Conservation (phyloP, 92 coral and sea anemone species). For the Porites lobata region DNA sequence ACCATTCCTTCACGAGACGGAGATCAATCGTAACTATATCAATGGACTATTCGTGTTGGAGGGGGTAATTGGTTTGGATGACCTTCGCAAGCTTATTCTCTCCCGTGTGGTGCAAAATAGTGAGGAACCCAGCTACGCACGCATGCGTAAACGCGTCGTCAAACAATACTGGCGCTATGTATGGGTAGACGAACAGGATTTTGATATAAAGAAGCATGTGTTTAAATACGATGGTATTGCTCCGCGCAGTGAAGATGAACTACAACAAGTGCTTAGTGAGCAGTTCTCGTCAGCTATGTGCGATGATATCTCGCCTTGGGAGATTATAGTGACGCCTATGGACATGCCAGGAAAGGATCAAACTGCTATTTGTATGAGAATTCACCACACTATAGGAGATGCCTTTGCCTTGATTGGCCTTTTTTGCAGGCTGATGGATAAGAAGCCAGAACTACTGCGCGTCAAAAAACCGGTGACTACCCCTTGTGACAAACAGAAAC, state of each 20-base stretch:
- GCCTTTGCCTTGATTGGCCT: constrained; percentile 93
- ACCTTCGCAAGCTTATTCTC: constrained; percentile 80
- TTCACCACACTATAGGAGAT: constrained; percentile 95
- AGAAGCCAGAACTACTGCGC: constrained; percentile 89
- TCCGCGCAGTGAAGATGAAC: constrained; percentile 82
- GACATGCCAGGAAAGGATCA: constrained; percentile 78
- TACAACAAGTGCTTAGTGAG: constrained; percentile 72
- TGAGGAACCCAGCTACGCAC: constrained; percentile 90
- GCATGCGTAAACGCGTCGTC: constrained; percentile 84
- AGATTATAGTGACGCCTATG: constrained; percentile 76
- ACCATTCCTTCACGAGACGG: constrained; percentile 92
- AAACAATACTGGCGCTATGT: constrained; percentile 86
- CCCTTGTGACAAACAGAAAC: constrained; percentile 91
- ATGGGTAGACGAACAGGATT: constrained; percentile 88
- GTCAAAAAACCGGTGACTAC: constrained; percentile 91
- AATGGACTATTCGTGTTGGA: constrained; percentile 90
- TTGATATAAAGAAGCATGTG: constrained; percentile 86
- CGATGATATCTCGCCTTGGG: constrained; percentile 93
- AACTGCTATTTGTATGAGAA: constrained; percentile 89
- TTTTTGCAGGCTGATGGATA: constrained; percentile 87
- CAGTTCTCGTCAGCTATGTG: constrained; percentile 75
- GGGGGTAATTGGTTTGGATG: constrained; percentile 76
- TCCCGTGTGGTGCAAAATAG: constrained; percentile 79
- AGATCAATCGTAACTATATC: constrained; percentile 84
- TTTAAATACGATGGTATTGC: constrained; percentile 68